Evolutionary conservation across 2,797 vertebrate species (phyloP).

Genomic region (Oreortyx pictus): DNA sequence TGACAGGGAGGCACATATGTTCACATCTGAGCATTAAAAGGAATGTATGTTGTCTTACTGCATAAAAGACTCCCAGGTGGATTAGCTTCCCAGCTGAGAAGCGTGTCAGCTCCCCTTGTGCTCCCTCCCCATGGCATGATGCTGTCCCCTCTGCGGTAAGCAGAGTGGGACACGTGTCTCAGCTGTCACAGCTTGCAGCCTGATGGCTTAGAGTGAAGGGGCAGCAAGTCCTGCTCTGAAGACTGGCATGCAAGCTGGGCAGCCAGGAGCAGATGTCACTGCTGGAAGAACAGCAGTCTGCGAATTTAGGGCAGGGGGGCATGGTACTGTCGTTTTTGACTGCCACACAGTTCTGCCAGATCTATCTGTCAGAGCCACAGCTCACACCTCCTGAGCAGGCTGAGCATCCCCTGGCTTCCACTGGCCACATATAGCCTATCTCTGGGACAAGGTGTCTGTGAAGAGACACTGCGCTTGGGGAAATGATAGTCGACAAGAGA

Average conservation of each 20-base stretch:
- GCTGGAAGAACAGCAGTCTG: not conserved
- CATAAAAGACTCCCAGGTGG: not conserved
- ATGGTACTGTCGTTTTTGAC: not conserved
- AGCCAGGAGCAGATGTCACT: not conserved
- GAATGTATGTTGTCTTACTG: not conserved
- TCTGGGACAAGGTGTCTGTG: not conserved
- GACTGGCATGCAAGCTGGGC: not conserved
- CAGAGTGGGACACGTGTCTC: fast-evolving
- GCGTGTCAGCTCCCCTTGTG: fast-evolving
- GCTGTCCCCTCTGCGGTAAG: not conserved
- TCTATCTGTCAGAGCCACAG: not conserved
- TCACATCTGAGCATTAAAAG: not conserved
- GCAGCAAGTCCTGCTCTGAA: not conserved
- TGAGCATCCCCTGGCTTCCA: not conserved
- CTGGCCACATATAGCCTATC: not conserved
- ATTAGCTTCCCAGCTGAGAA: not conserved
- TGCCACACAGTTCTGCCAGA: not conserved
- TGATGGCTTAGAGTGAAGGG: not conserved
- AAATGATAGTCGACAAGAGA: not conserved
- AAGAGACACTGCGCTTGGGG: not conserved
- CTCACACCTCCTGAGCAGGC: not conserved
- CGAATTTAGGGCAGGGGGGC: not conserved
- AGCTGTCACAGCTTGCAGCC: not conserved
- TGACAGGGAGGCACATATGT: fast-evolving
- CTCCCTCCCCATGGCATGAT: fast-evolving